Evolutionary conservation across 2,797 vertebrate genomes (phyloP), one percentile per base, ranked within the genome.

Genomic region (Sitta carolinensis): DNA sequence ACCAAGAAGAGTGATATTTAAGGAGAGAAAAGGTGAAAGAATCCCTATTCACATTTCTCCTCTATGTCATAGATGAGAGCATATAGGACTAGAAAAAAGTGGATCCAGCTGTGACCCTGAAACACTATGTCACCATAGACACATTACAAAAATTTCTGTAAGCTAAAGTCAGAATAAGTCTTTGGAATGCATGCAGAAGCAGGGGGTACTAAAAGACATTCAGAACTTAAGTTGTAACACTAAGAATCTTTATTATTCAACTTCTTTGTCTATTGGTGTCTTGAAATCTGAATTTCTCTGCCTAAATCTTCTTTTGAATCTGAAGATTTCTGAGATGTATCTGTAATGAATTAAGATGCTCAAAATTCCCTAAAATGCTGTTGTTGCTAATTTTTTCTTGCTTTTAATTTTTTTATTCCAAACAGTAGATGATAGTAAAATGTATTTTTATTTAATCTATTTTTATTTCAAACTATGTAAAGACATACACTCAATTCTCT

Each of bases 231-330:
- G 13, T 52, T 88, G 7, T 11, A 80, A 38, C 13, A 63, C 29
- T 61, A 25, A 63, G 42, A 87, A 57, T 63, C 6, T 48, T 63
- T 64, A 42, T 52, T 77, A 36, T 13, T n/a, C 6, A 54, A 12
- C 4, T 23, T 5, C 1, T 50, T 4, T n/a, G 6, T 57, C 27
- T 17, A 10, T 3, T 51, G 21, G 1, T 47, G 34, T 75, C 36
- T 86, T 90, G 54, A 84, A 86, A 73, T 58, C 30, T 61, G 2
- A 2, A 62, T 62, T 84, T 79, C 13, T 81, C 16, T 77, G 10
- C 15, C 16, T 87, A 74, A 63, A 84, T 69, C 13, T 13, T 17
- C 5, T 48, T 87, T 48, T 69, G 42, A 78, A 68, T 81, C 8
- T 0, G 3, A 58, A 7, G 9, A 4, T 88, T 84, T 81, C 14